phyloP scores from a whole-genome alignment of 2,113 vertebrate genomes.

The Cranoglanis bouderius region DNA sequence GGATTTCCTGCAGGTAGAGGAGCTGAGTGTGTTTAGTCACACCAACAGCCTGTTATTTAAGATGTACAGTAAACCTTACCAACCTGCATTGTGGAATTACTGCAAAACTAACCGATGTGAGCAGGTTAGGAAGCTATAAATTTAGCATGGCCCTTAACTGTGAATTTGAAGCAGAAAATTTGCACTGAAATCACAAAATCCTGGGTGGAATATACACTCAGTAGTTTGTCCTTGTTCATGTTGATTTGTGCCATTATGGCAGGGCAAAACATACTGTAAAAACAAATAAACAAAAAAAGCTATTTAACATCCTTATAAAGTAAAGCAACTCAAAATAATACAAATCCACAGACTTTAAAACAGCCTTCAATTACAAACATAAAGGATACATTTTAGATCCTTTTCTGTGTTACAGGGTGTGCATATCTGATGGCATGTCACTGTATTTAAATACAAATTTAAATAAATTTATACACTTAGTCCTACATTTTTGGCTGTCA shows the following conservation, averaged over 20 bases:
- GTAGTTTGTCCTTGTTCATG: conserved; percentile 31
- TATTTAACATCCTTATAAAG: conserved; percentile 16
- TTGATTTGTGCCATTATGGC: not conserved
- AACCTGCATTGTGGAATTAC: not conserved
- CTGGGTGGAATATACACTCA: conserved; percentile 24
- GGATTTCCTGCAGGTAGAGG: not conserved
- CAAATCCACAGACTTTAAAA: conserved; percentile 24
- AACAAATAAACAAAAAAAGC: conserved; percentile 6
- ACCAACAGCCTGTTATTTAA: not conserved
- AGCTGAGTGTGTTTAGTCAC: not conserved
- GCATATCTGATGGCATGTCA: conserved; percentile 31
- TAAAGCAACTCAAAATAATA: conserved; percentile 24
- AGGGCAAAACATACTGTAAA: conserved; percentile 25
- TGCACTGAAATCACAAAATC: conserved; percentile 3
- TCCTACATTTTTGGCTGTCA: conserved; percentile 61
- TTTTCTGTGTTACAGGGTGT: conserved; percentile 15
- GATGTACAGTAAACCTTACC: not conserved
- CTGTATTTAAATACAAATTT: conserved; percentile 33
- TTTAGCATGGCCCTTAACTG: not conserved
- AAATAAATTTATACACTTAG: conserved; percentile 38
- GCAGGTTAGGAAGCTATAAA: not conserved
- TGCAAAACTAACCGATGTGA: not conserved
- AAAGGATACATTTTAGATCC: not conserved
- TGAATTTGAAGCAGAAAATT: not conserved
- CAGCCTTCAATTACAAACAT: conserved; percentile 24